Evolutionary conservation across 2,113 vertebrate genomes (phyloP).

Genomic region (Phalacrocorax brasilianus): DNA sequence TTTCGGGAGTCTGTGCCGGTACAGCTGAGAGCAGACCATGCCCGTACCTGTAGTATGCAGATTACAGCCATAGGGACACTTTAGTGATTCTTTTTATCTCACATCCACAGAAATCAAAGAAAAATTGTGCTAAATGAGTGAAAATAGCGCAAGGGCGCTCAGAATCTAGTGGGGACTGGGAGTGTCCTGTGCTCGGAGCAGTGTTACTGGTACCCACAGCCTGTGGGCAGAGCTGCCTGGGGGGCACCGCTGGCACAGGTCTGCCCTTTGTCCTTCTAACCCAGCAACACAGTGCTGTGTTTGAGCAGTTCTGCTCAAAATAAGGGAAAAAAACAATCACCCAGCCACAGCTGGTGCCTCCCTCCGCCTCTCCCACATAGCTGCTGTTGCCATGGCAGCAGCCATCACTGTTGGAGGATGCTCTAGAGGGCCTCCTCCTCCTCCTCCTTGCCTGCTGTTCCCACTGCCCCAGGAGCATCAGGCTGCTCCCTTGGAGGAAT

Average conservation of each 20-base stretch:
- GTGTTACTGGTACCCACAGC: background rate
- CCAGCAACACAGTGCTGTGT: background rate
- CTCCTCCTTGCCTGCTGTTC: background rate
- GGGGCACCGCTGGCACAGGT: background rate
- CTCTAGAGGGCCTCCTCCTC: background rate
- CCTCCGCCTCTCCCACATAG: background rate
- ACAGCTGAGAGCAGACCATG: background rate
- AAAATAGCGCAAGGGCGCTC: background rate
- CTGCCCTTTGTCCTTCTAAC: background rate
- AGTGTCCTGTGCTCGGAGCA: background rate
- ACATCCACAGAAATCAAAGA: background rate
- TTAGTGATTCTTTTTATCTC: background rate
- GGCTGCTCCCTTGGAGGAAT: background rate
- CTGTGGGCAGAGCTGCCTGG: background rate
- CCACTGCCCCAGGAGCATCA: background rate
- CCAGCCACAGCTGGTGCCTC: constrained; percentile 38
- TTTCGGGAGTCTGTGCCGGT: background rate
- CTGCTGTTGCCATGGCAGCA: constrained; percentile 57
- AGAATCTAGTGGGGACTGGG: background rate
- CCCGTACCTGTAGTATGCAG: background rate
- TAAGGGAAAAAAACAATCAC: background rate
- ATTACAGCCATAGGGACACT: background rate
- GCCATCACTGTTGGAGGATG: background rate
- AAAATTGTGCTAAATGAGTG: background rate
- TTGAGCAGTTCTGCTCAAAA: background rate